phyloP scores from a whole-genome alignment of 2,797 vertebrate genomes.

The Scleropages formosus region DNA sequence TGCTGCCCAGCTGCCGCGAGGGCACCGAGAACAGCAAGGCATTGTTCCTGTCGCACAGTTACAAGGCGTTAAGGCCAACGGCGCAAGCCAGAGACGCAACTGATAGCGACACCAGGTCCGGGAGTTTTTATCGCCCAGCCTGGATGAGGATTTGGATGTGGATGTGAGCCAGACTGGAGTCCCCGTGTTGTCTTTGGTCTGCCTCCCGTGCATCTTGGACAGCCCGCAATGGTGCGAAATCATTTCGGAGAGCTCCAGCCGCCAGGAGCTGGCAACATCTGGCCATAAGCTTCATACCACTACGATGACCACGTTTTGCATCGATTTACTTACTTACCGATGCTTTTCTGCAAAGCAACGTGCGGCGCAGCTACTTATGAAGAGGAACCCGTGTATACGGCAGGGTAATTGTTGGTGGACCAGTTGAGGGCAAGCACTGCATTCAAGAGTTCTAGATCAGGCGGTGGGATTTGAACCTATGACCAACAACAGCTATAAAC shows the following conservation, averaged over 20 bases:
- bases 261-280: background rate
- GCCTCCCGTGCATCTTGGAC: background rate
- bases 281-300: no score
- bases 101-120: background rate
- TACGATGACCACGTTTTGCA: no score
- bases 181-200: background rate
- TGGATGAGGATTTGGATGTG: background rate
- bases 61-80: constrained; percentile 1
- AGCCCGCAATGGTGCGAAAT: background rate
- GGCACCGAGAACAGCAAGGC: background rate
- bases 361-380: no score
- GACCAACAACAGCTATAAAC: no score
- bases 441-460: no score
- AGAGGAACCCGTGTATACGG: no score
- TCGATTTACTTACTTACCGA: no score
- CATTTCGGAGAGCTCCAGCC: background rate
- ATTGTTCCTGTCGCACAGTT: background rate
- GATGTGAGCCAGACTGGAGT: background rate
- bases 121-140: background rate
- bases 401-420: no score
- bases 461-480: no score
- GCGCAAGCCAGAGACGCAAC: background rate
- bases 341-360: no score
- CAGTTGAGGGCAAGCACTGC: no score
- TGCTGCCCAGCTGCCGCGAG: constrained; percentile 3